These are phyloP conservation scores for Neelides folsomi DNA, from an alignment of 2,888 invertebrate genomes.

Conservation along the genomic window DNA sequence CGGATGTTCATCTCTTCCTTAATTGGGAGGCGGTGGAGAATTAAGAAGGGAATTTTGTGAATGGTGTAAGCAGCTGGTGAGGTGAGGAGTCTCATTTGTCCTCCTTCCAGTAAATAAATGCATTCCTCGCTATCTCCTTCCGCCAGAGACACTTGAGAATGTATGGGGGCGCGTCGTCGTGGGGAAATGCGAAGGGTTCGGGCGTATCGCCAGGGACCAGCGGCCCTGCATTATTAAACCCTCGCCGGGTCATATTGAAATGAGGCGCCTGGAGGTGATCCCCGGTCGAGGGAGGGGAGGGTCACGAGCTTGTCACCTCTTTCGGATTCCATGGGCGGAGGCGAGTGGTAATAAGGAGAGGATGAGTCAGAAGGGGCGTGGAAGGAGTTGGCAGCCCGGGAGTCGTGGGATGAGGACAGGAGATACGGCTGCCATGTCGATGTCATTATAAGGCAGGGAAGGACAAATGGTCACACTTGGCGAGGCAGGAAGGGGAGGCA, in stretches of 20 bases:
- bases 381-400: background rate
- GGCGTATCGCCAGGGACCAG: too few species aligned
- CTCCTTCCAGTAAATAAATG: too few species aligned
- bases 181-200: background rate
- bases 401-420: background rate
- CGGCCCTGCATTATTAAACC: background rate
- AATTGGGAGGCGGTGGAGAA: too few species aligned
- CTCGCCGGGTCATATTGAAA: background rate
- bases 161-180: background rate
- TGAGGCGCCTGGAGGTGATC: background rate
- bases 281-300: background rate
- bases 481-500: constrained; percentile 12
- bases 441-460: constrained; percentile 18
- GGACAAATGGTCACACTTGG: constrained; percentile 24
- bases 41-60: too few species aligned
- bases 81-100: too few species aligned
- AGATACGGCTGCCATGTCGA: constrained; percentile 1
- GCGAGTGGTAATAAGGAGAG: background rate
- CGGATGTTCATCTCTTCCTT: too few species aligned
- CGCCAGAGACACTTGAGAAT: background rate
- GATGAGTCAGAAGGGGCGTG: background rate
- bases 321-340: background rate
- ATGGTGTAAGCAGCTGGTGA: too few species aligned
- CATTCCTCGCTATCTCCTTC: too few species aligned
- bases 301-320: background rate